These are phyloP conservation scores for Anser cygnoides DNA, from an alignment of 2,113 vertebrate genomes.

Conservation along the genomic window DNA sequence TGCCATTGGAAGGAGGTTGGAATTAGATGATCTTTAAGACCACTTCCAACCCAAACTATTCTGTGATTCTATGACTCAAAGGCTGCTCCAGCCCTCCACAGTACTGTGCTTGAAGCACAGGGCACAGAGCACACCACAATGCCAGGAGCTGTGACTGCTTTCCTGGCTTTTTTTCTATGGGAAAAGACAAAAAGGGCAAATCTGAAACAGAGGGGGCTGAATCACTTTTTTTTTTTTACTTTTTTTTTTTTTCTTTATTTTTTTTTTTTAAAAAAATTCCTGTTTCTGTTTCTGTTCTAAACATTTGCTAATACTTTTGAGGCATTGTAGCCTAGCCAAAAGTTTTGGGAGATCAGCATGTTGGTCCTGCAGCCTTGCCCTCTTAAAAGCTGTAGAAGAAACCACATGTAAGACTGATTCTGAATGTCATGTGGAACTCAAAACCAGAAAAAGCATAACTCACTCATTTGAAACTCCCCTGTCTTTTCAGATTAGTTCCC, in stretches of 20 bases:
- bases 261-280: not conserved
- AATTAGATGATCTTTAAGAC: no score
- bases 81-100: not conserved
- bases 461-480: not conserved
- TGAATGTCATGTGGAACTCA: not conserved
- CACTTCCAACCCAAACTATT: not conserved
- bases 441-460: not conserved
- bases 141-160: rapidly evolving
- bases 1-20: no score
- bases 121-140: not conserved
- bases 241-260: not conserved
- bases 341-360: not conserved
- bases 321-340: not conserved
- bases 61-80: not conserved
- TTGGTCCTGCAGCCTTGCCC: not conserved
- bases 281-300: not conserved
- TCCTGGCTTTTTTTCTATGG: not conserved
- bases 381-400: not conserved
- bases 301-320: not conserved
- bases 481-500: not conserved
- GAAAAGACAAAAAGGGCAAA: not conserved
- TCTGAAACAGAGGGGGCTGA: not conserved
- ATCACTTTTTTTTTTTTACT: not conserved
- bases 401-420: not conserved
- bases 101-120: not conserved